phyloP scores from a whole-genome alignment of 1,140 invertebrate genomes.

The Mercenaria mercenaria region DNA sequence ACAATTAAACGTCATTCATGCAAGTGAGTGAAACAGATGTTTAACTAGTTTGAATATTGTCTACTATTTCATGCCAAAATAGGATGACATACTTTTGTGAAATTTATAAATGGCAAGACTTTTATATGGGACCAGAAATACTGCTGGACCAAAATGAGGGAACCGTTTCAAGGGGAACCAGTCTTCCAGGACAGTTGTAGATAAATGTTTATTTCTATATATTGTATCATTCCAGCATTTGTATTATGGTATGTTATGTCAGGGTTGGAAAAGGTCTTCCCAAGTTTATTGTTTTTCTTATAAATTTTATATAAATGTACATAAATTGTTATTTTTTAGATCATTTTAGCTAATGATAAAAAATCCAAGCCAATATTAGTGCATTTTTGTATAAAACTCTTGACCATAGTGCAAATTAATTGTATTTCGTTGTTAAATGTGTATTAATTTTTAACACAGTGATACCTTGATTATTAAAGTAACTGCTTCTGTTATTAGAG shows the following conservation, averaged over 20 bases:
- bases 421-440: too few species aligned
- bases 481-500: too few species aligned
- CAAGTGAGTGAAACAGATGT: too few species aligned
- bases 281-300: neutral
- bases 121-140: too few species aligned
- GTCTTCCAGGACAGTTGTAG: neutral
- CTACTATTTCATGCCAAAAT: too few species aligned
- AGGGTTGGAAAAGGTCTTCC: neutral
- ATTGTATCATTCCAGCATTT: conserved; percentile 9
- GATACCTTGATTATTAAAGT: too few species aligned
- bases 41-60: too few species aligned
- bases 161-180: neutral
- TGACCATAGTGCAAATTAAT: too few species aligned
- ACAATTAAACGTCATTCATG: too few species aligned
- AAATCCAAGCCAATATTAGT: neutral
- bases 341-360: neutral
- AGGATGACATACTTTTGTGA: too few species aligned
- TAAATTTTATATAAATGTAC: neutral
- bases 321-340: conserved; percentile 10
- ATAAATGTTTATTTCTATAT: neutral
- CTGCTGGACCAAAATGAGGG: neutral
- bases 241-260: neutral
- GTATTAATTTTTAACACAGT: too few species aligned
- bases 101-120: too few species aligned
- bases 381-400: neutral